Evolutionary conservation across 2,113 vertebrate genomes (phyloP).

Genomic region (Cricetomys ansorgei): DNA sequence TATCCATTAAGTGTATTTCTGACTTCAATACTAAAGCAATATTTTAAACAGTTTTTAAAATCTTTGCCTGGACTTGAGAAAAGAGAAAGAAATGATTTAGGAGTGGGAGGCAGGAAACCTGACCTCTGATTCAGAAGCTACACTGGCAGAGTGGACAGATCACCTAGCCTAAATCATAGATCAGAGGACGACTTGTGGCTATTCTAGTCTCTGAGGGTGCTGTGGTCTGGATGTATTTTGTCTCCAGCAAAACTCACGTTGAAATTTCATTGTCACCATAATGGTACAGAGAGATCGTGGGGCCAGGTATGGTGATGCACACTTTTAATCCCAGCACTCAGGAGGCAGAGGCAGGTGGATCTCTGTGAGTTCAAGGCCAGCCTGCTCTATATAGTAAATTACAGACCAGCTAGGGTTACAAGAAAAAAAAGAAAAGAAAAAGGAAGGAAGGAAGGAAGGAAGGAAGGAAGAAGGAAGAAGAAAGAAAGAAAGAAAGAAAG

Average conservation of each 20-base stretch:
- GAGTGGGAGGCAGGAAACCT: background rate
- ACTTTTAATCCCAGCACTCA: background rate
- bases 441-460: background rate
- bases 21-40: constrained; percentile 40
- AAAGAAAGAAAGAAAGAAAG: background rate
- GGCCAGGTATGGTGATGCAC: background rate
- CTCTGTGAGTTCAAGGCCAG: background rate
- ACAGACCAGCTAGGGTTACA: background rate
- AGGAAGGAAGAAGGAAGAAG: background rate
- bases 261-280: background rate
- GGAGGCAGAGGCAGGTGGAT: background rate
- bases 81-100: background rate
- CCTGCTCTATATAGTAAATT: background rate
- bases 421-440: background rate
- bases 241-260: background rate
- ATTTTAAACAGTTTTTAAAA: background rate
- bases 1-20: background rate
- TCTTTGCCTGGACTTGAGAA: background rate
- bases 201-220: background rate
- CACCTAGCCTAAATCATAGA: background rate
- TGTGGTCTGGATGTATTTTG: background rate
- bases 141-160: background rate
- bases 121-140: background rate
- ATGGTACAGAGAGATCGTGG: background rate
- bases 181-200: background rate